Evolutionary conservation across 2,797 vertebrate genomes (phyloP).

Genomic region (Myotis daubentonii): DNA sequence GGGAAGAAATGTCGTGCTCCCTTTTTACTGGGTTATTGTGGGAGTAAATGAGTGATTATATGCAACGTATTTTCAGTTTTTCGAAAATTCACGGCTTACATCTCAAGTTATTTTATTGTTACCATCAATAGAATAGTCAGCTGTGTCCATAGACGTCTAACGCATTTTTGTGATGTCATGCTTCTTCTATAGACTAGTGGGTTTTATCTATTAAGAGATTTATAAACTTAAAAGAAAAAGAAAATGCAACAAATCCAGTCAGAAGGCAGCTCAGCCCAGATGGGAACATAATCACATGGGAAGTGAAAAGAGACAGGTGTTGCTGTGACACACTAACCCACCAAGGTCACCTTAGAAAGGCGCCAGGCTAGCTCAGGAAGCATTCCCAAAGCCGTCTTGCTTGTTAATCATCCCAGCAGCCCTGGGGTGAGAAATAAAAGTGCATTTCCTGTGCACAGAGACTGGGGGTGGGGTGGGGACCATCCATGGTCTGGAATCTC

Average conservation of each 20-base stretch:
- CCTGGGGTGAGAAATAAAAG: no score
- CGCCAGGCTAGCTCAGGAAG: neutral
- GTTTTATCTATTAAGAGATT: neutral
- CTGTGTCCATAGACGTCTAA: neutral
- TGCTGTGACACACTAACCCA: neutral
- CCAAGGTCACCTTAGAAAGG: neutral
- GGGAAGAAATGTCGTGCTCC: neutral
- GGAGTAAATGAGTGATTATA: neutral
- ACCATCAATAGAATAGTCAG: neutral
- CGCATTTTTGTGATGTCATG: neutral
- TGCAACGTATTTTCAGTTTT: neutral
- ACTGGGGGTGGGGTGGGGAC: no score
- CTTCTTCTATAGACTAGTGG: neutral
- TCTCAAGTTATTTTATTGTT: neutral
- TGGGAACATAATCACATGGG: neutral
- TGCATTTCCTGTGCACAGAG: neutral
- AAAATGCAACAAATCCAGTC: neutral
- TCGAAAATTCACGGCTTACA: neutral
- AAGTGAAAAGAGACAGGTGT: neutral
- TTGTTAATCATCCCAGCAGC: neutral
- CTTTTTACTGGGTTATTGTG: neutral
- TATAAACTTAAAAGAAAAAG: conserved; percentile 9
- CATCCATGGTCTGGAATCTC: neutral
- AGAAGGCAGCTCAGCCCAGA: neutral
- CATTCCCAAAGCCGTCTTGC: neutral